Percentiles rank a stretch among this genome's conserved stretches.
These are phyloP conservation scores for Clamator glandarius DNA, from an alignment of 2,797 vertebrate genomes.

Conservation along the genomic window DNA sequence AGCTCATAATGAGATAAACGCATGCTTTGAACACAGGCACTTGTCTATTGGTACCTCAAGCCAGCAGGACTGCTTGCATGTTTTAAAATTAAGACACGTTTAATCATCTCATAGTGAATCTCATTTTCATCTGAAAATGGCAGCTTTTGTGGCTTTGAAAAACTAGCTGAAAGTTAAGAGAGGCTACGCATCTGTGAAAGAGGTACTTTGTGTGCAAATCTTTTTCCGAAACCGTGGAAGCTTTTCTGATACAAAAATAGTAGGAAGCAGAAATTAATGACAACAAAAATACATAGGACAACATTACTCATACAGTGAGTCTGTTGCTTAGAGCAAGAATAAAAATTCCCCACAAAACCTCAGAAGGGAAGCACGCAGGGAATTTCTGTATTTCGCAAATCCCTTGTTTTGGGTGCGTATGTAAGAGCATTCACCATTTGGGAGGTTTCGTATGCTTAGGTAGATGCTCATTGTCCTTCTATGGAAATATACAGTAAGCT, in stretches of 20 bases:
- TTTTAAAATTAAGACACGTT: neutral
- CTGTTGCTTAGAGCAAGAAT: constrained; percentile 34
- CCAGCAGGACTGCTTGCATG: neutral
- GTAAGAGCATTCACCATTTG: neutral
- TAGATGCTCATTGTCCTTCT: constrained; percentile 55
- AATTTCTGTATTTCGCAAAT: constrained; percentile 65
- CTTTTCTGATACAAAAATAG: constrained; percentile 23
- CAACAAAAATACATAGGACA: neutral
- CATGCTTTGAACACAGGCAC: neutral
- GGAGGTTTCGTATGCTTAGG: constrained; percentile 6
- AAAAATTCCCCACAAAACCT: constrained; percentile 4
- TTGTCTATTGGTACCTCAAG: neutral
- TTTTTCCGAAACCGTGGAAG: constrained; percentile 26
- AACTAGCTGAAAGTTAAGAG: neutral
- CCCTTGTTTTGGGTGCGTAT: neutral
- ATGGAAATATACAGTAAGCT: constrained; percentile 53
- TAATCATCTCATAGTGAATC: neutral
- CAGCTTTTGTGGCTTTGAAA: neutral
- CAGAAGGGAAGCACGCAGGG: constrained; percentile 65
- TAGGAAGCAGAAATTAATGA: constrained; percentile 65
- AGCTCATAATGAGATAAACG: neutral
- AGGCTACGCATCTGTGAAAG: rapidly evolving
- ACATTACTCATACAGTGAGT: constrained; percentile 45
- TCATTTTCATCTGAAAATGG: neutral
- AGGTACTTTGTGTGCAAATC: neutral